Conservation (phyloP, 2,113 vertebrate genomes). For the Gobiocypris rarus region DNA sequence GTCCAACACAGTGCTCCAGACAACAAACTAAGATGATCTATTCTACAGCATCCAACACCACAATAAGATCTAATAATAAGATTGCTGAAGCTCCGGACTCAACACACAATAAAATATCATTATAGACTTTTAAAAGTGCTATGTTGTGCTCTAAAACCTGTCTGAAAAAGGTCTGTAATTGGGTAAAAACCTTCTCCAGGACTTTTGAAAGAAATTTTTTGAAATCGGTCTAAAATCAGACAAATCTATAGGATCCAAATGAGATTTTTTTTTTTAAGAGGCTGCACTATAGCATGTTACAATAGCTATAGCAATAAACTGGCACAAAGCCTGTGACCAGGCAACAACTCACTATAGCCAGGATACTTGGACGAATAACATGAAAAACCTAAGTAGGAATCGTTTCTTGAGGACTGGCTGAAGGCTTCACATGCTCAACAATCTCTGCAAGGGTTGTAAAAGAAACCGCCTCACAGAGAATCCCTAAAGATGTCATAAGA, state of each 20-base stretch:
- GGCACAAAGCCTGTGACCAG: background rate
- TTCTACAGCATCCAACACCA: background rate
- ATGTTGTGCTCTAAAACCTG: too few relatives aligned
- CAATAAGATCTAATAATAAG: background rate
- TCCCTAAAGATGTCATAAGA: background rate
- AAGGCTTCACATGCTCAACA: background rate
- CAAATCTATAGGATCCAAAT: background rate
- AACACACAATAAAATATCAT: too few relatives aligned
- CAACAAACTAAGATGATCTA: background rate
- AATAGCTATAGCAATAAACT: too few relatives aligned
- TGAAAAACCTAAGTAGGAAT: constrained; percentile 3
- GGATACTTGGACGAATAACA: background rate
- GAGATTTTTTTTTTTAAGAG: background rate
- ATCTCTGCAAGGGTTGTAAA: background rate
- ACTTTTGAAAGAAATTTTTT: background rate
- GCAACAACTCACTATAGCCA: background rate
- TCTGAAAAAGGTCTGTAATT: background rate
- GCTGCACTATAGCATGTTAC: background rate
- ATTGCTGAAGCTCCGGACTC: background rate
- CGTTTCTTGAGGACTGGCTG: background rate
- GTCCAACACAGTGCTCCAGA: background rate
- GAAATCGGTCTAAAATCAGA: background rate
- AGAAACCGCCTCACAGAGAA: background rate
- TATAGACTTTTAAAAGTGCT: too few relatives aligned
- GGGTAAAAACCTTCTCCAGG: background rate